Base-by-base conservation (phyloP, 2,888 invertebrate genomes). In the Priocnemis perturbator region DNA sequence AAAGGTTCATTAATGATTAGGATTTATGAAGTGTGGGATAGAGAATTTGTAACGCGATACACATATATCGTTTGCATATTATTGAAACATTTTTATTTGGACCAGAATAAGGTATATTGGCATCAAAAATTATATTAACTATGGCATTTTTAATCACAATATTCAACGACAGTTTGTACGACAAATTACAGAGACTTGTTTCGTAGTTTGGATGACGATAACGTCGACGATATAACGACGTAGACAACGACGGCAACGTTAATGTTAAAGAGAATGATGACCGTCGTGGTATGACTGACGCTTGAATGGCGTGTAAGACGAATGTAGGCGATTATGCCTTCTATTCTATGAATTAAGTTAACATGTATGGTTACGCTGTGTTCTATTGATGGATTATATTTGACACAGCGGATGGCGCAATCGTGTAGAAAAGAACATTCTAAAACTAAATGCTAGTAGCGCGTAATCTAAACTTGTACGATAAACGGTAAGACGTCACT, bases 111-210 rank as follows among this genome's bases (percentile, higher is more conserved):
- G 50, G 50, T 50, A 50, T 19, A 50, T 50, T 50, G n/a, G 50
- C 50, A n/a, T 50, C 50, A 50, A 50, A 50, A 50, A 50, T 50
- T 9, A 50, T 19, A 50, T 50, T 4, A 50, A 19, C 50, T 50
- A 19, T 50, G 19, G n/a, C 19, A 50, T 50, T 5, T 50, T 50
- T 4, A 1, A 37, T 37, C 37, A 37, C 37, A 37, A 37, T 37
- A 9, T 37, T 37, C 11, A 37, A 37, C 37, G 37, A 37, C 37
- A 37, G 37, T 37, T 37, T 37, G 37, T 37, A 37, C 37, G 37
- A 37, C 14, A 37, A 37, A 37, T 37, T 37, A 37, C 37, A 37
- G 37, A 9, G 11, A 11, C 14, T 11, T 37, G 7, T 37, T 7
- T 37, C 14, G 37, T 37, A 11, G 14, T 37, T 37, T 5, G 5